Evolutionary conservation across 2,113 vertebrate genomes (phyloP).

Genomic region (Mustela lutreola): DNA sequence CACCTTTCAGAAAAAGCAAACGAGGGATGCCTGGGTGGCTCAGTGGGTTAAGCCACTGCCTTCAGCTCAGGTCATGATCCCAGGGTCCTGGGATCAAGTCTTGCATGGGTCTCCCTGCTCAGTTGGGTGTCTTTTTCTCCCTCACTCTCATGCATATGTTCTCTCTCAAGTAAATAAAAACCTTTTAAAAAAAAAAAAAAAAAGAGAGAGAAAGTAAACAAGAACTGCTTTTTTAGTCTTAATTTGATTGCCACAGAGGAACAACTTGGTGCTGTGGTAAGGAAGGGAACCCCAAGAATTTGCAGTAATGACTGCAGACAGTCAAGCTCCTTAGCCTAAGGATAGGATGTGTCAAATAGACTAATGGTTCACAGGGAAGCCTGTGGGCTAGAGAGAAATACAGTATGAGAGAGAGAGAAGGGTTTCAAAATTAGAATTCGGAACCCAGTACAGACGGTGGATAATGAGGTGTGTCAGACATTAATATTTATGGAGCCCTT

Average conservation of each 20-base stretch:
- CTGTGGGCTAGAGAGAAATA: background rate
- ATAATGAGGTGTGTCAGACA: background rate
- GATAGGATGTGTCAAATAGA: background rate
- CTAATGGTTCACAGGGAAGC: background rate
- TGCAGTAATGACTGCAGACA: background rate
- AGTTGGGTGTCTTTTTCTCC: background rate
- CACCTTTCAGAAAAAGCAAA: conserved; percentile 40
- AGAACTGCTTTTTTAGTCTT: background rate
- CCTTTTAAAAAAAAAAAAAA: background rate
- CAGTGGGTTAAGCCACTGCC: background rate
- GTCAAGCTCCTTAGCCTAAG: background rate
- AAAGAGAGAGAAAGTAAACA: too few species aligned
- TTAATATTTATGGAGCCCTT: background rate
- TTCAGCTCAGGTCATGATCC: background rate
- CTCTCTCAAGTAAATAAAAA: background rate
- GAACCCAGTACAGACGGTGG: background rate
- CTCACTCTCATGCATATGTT: background rate
- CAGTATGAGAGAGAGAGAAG: background rate
- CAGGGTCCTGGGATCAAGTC: background rate
- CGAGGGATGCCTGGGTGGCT: background rate
- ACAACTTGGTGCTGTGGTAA: background rate
- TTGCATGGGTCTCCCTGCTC: background rate
- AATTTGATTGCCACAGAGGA: background rate
- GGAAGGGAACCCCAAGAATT: background rate
- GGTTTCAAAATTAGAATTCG: conserved; percentile 21